These are phyloP conservation scores for Limonius californicus DNA, from an alignment of 1,140 invertebrate species.

Conservation along the genomic window DNA sequence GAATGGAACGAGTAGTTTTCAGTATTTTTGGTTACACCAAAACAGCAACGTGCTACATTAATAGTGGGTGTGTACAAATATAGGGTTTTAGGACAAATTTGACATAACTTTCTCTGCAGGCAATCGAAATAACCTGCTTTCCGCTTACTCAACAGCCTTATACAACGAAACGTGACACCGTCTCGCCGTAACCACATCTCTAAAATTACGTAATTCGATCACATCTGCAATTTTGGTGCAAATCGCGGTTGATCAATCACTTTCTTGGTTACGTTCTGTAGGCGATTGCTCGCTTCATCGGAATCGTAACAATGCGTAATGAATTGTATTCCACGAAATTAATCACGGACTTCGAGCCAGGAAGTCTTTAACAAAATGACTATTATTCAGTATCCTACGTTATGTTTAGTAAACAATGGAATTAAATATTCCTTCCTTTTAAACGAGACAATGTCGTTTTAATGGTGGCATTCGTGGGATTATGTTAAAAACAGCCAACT, in stretches of 20 bases:
- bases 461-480: neutral
- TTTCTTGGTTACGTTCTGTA: neutral
- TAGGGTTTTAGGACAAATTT: constrained; percentile 1
- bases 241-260: neutral
- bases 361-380: neutral
- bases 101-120: neutral
- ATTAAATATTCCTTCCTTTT: constrained; percentile 5
- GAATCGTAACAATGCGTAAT: neutral
- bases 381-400: neutral
- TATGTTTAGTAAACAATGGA: neutral
- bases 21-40: too few relatives aligned
- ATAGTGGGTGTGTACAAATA: neutral
- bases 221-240: neutral
- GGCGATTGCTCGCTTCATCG: neutral
- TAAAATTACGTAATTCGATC: neutral
- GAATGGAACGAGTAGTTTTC: too few relatives aligned
- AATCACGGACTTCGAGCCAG: neutral
- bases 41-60: too few relatives aligned
- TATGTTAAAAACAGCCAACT: neutral
- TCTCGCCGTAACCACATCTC: constrained; percentile 1
- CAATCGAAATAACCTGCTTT: neutral
- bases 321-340: neutral
- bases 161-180: neutral
- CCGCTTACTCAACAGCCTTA: neutral
- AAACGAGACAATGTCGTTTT: neutral